Conservation (phyloP, 2,888 invertebrate genomes). For the Hirtodrosophila histrioides region DNA sequence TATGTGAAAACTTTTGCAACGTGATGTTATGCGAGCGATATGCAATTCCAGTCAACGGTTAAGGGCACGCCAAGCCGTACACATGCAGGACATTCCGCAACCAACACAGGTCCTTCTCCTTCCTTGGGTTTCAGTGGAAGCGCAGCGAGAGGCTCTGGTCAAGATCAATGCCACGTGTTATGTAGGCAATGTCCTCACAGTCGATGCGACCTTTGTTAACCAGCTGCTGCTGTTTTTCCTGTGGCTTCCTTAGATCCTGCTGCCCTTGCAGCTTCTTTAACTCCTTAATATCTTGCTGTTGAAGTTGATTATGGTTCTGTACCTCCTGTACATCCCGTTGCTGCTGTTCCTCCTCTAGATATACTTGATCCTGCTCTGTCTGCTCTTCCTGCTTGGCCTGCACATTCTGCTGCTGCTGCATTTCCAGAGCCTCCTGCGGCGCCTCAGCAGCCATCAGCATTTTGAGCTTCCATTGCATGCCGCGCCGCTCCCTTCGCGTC, state of each 20-base stretch:
- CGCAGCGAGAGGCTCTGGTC: conserved; percentile 43
- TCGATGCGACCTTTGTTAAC: conserved; percentile 1
- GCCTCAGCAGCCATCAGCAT: conserved; percentile 9
- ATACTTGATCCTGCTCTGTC: no score
- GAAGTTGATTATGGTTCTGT: no score
- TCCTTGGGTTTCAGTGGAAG: conserved; percentile 25
- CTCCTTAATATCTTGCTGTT: no score
- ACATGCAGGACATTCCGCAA: no score
- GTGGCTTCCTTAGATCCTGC: not conserved
- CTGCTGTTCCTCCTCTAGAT: no score
- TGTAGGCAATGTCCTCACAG: conserved; percentile 40
- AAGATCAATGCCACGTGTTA: conserved; percentile 52
- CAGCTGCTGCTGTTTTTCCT: not conserved
- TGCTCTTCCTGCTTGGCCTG: no score
- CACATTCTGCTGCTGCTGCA: not conserved
- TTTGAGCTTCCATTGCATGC: conserved; percentile 48
- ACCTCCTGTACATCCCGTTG: no score
- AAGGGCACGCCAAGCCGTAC: no score
- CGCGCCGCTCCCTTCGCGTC: conserved; percentile 27
- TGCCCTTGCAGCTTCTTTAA: no score
- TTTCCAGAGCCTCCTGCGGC: not conserved
- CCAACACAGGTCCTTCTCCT: no score
- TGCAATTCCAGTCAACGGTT: conserved; percentile 38
- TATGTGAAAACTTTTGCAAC: conserved; percentile 76
- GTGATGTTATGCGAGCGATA: conserved; percentile 70